phyloP scores from a whole-genome alignment of 2,888 invertebrate species.

The Amphipyra tragopoginis region DNA sequence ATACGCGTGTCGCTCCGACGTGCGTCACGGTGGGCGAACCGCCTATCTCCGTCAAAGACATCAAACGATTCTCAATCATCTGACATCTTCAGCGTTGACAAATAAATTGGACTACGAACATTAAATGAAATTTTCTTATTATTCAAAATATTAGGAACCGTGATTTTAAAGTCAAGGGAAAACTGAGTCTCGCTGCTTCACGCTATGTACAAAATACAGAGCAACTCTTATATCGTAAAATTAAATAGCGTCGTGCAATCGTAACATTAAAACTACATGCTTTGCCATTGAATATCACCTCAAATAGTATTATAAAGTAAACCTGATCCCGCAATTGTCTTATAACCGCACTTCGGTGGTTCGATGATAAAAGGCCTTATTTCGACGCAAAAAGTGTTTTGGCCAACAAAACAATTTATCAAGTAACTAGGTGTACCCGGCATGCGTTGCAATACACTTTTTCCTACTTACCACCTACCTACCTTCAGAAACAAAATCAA shows the following conservation, averaged over 20 bases:
- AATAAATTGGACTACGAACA: constrained; percentile 1
- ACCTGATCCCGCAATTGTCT: too few relatives aligned
- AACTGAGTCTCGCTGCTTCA: constrained; percentile 49
- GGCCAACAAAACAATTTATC: too few relatives aligned
- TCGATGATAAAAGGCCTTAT: too few relatives aligned
- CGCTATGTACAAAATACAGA: constrained; percentile 69
- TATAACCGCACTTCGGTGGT: too few relatives aligned
- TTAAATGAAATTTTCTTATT: neutral
- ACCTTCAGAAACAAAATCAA: too few relatives aligned
- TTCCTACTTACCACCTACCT: too few relatives aligned
- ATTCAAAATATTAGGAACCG: constrained; percentile 34
- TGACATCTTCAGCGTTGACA: constrained; percentile 3
- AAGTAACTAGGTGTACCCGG: too few relatives aligned
- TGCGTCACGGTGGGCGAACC: too few relatives aligned
- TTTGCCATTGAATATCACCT: neutral
- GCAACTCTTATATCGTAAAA: constrained; percentile 58
- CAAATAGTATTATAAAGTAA: too few relatives aligned
- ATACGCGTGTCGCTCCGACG: too few relatives aligned
- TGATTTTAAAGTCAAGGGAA: constrained; percentile 18
- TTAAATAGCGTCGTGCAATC: constrained; percentile 33
- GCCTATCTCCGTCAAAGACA: constrained; percentile 8
- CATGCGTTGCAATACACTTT: too few relatives aligned
- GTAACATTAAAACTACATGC: constrained; percentile 19
- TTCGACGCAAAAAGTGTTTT: too few relatives aligned
- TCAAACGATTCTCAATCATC: constrained; percentile 29